A percentile compares a stretch with the other conserved stretches of the same genome.
These are phyloP conservation scores for Pteronotus mesoamericanus DNA, from an alignment of 2,797 vertebrate genomes.

Conservation along the genomic window DNA sequence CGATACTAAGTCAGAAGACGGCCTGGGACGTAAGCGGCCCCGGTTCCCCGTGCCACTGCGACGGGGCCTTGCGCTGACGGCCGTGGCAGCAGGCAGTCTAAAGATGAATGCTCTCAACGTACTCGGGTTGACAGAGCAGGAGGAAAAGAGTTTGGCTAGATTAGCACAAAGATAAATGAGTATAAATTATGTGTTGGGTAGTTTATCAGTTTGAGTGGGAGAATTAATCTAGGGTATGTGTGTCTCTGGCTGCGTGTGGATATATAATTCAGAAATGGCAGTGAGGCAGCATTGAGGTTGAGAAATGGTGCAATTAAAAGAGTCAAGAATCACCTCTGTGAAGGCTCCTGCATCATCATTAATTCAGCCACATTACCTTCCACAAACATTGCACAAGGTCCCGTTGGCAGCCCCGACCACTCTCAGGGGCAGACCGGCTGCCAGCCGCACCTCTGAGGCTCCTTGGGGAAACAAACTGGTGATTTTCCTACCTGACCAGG, in stretches of 20 bases:
- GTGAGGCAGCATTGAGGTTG: slow-evolving; percentile 51
- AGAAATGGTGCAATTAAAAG: slow-evolving; percentile 71
- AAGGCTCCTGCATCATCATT: slow-evolving; percentile 64
- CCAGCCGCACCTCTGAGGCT: not conserved
- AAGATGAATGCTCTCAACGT: slow-evolving; percentile 35
- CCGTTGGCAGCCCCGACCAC: not conserved
- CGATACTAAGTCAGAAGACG: not conserved
- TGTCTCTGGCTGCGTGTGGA: not conserved
- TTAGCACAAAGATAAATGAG: slow-evolving; percentile 64
- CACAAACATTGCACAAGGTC: slow-evolving; percentile 9
- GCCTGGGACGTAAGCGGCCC: not conserved
- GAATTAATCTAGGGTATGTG: slow-evolving; percentile 43
- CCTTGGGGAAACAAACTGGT: slow-evolving; percentile 66
- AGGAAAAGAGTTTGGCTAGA: slow-evolving; percentile 53
- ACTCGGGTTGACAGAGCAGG: not conserved
- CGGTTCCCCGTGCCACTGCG: not conserved
- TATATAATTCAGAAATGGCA: slow-evolving; percentile 60
- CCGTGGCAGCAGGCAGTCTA: not conserved
- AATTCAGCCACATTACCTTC: slow-evolving; percentile 68
- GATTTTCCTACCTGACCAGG: slow-evolving; percentile 34
- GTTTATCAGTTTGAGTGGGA: slow-evolving; percentile 61
- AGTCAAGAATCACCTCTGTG: slow-evolving; percentile 61
- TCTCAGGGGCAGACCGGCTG: slow-evolving; percentile 37
- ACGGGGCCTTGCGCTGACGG: not conserved
- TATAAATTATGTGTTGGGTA: slow-evolving; percentile 61